Percentiles rank a stretch among this genome's conserved stretches.
These are phyloP conservation scores for Actenoides hombroni DNA, from an alignment of 2,113 vertebrate species.

Conservation along the genomic window DNA sequence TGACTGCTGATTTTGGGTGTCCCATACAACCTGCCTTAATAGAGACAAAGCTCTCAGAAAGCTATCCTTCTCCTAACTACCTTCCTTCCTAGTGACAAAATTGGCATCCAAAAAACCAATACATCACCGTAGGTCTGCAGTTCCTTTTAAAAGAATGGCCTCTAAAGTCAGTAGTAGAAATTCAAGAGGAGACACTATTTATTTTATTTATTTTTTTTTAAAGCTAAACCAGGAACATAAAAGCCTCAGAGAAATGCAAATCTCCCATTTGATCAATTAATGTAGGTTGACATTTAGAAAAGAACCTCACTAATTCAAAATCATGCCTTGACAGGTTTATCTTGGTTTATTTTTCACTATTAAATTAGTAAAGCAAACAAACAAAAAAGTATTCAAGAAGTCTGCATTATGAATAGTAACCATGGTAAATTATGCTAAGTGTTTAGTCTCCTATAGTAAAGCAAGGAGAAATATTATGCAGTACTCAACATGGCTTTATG, in stretches of 20 bases:
- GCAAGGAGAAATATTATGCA: background rate
- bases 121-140: background rate
- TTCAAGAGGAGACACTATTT: background rate
- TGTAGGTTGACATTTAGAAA: background rate
- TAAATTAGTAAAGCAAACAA: background rate
- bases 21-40: background rate
- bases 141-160: background rate
- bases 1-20: background rate
- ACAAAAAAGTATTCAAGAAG: background rate
- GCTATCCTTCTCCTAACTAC: background rate
- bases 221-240: background rate
- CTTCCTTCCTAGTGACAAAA: background rate
- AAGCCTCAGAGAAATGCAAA: background rate
- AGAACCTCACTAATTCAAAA: background rate
- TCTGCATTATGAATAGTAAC: background rate
- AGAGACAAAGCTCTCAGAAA: background rate
- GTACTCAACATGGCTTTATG: background rate
- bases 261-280: background rate
- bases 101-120: background rate
- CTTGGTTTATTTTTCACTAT: background rate
- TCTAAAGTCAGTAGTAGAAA: background rate
- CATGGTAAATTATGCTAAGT: background rate
- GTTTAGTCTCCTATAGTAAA: background rate
- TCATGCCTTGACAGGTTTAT: background rate
- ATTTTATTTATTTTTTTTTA: background rate